phyloP scores from a whole-genome alignment of 2,797 vertebrate species.

The Artibeus jamaicensis region DNA sequence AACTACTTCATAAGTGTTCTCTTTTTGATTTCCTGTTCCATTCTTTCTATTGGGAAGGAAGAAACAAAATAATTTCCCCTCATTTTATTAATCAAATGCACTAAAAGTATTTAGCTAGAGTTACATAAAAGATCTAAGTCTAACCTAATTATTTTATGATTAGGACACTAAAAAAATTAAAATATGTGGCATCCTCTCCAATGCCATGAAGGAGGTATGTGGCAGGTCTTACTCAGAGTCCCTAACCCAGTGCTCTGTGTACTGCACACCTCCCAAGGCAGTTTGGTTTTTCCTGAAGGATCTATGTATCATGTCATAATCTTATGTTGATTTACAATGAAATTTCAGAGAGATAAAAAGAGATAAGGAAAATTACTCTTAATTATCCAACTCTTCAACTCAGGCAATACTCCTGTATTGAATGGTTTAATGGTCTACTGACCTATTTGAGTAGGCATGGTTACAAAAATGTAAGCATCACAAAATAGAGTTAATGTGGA shows the following conservation, averaged over 20 bases:
- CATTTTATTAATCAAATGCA: conserved; percentile 41
- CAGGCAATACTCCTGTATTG: not conserved
- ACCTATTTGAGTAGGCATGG: not conserved
- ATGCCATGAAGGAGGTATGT: not conserved
- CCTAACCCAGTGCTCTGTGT: not conserved
- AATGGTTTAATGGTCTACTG: not conserved
- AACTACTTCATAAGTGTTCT: conserved; percentile 36
- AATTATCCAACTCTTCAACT: conserved; percentile 9
- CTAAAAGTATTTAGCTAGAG: not conserved
- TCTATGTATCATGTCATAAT: not conserved
- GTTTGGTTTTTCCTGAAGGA: not conserved
- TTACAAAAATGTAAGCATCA: conserved; percentile 40
- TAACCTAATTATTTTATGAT: conserved; percentile 2
- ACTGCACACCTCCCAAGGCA: not conserved
- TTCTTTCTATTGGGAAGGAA: conserved; percentile 16
- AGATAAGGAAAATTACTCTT: not conserved
- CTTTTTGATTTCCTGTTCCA: conserved; percentile 28
- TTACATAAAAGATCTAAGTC: not conserved
- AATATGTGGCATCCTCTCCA: not conserved
- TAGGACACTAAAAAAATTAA: not conserved
- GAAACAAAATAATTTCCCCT: conserved; percentile 42
- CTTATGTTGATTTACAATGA: not conserved
- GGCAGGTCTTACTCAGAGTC: not conserved
- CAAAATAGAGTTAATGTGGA: conserved; percentile 34
- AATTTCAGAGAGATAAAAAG: conserved; percentile 23